Conservation (phyloP, 2,888 invertebrate genomes). For the Diploptera punctata region DNA sequence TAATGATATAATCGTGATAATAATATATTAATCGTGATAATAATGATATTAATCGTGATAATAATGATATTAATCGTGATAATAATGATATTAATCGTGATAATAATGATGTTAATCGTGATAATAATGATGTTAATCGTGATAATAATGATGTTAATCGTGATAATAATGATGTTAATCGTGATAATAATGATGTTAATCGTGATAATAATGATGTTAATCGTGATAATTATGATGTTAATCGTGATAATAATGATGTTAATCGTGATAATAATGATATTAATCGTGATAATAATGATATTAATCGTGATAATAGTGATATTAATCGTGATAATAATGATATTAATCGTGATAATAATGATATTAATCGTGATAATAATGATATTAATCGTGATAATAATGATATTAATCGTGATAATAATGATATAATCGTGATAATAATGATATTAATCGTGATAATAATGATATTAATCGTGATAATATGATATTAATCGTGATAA, state of each 20-base stretch:
- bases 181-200: background rate
- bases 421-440: background rate
- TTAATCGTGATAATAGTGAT: background rate
- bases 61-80: background rate
- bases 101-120: no score
- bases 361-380: background rate
- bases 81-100: background rate
- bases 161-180: background rate
- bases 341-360: background rate
- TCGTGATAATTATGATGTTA: background rate
- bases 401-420: background rate
- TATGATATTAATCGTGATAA: no score
- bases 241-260: background rate
- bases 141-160: background rate
- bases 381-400: background rate
- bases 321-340: background rate
- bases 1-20: background rate
- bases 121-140: background rate
- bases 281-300: background rate
- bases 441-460: background rate
- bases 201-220: background rate
- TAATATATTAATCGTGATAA: background rate
- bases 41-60: background rate
- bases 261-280: background rate
- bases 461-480: background rate